A percentile compares a stretch with the other conserved stretches of the same genome.
These are phyloP conservation scores for Electrophaes corylata DNA, from an alignment of 2,888 invertebrate species.

Conservation along the genomic window DNA sequence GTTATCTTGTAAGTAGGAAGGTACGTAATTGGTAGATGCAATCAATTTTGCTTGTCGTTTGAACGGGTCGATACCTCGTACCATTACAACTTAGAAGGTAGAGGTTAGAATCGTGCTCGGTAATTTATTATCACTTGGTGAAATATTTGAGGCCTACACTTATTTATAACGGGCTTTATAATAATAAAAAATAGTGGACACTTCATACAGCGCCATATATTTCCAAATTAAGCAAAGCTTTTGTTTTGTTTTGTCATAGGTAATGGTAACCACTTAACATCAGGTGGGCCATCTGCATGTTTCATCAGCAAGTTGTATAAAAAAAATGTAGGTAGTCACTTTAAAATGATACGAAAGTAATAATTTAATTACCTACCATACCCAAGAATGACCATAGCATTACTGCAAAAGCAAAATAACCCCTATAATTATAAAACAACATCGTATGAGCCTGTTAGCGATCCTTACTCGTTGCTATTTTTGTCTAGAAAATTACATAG, in stretches of 20 bases:
- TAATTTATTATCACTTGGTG: slow-evolving; percentile 31
- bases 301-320: too few species aligned
- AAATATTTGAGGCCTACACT: not conserved
- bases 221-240: too few species aligned
- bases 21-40: slow-evolving; percentile 26
- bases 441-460: slow-evolving; percentile 10
- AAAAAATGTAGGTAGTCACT: too few species aligned
- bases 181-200: not conserved
- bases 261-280: too few species aligned
- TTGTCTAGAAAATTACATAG: slow-evolving; percentile 3
- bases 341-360: not conserved
- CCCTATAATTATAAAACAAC: slow-evolving; percentile 5
- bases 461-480: slow-evolving; percentile 17
- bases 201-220: too few species aligned
- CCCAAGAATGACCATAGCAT: slow-evolving; percentile 3
- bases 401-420: not conserved
- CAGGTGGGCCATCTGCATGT: too few species aligned
- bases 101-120: slow-evolving; percentile 38
- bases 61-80: slow-evolving; percentile 7
- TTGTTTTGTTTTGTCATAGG: too few species aligned
- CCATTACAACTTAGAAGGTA: slow-evolving; percentile 24
- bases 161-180: not conserved
- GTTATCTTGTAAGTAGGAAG: slow-evolving; percentile 25
- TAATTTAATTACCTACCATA: not conserved
- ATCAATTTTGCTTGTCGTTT: slow-evolving; percentile 29